Base-by-base conservation (phyloP, 2,797 vertebrate species). In the Otus scops region DNA sequence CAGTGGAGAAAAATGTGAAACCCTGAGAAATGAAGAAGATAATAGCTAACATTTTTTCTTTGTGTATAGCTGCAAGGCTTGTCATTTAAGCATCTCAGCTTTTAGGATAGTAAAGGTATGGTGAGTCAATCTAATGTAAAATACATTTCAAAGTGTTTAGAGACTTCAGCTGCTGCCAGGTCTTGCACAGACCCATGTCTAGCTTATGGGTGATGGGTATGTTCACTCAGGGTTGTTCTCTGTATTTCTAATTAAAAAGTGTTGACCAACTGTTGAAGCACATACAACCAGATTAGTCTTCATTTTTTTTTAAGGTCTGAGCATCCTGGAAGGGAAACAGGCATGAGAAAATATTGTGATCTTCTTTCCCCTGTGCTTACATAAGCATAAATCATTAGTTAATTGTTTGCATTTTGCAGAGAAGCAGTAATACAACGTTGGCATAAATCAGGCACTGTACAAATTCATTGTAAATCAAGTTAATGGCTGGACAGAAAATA, bases 401-500 rank as follows among this genome's bases (percentile, higher is more conserved):
- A 93, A 91, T 96, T 87, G 43, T 82, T 82, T 80, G 39, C 4
- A 2, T 88, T 94, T 93, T 94, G 53, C 57, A 56, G 82, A 88
- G 53, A 70, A 53, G 20, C 19, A 64, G 45, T 23, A 41, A 65
- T 67, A 85, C 34, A 69, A 67, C 0, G 3, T 71, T 47, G 64
- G 27, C 6, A 17, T 93, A 89, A 83, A 89, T 91, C 73, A 51
- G 32, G 9, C 59, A 47, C n/a, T 54, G n/a, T 73, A 71, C 11
- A 83, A 78, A 75, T 69, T 83, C 24, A 47, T 51, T 85, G 57
- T 96, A 93, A 94, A 89, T 93, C 82, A 96, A 81, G 38, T 88
- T 78, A 90, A 84, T 86, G 69, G 38, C 50, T 86, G 20, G 34
- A 41, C 54, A 95, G 92, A 92, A 92, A 90, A 73, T 24, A 92